Base-by-base conservation (phyloP, 23 tunicate genomes). In the Diplosoma virens region DNA sequence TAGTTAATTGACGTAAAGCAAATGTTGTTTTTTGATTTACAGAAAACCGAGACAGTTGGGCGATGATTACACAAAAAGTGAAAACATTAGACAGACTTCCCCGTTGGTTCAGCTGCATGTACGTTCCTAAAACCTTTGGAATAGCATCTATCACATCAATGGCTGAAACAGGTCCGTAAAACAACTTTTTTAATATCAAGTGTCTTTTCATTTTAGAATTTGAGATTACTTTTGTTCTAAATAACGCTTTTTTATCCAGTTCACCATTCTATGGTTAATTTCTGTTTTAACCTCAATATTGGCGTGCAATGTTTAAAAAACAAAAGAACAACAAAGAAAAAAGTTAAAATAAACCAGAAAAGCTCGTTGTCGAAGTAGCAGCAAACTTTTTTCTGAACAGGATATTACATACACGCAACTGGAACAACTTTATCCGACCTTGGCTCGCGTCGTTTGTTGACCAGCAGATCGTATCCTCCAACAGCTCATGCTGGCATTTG, bases 61-160 rank as follows among this genome's bases (percentile, higher is more conserved):
- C 91, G 26, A 80, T 92, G 83, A 22, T 92, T 14, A 92, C 97
- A 0, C 87, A 81, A 53, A 92, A 92, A 61, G 92, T 85, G 41
- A 37, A 81, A 32, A 52, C 67, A 22, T 67, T 71, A 22, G 54
- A 58, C 60, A 22, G 68, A 1, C 37, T 92, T 1, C 97, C 97
- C 0, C 14, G 41, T 18, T 92, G 97, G 97, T 78, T 92, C 25
- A 58, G 41, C 22, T 92, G 97, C 67, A 77, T 53, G 5, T 70
- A 85, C 31, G 25, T 20, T 16, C 84, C 91, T 0, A 48, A 46
- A 50, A 52, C 29, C 34, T 30, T 25, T 50, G 97, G 97, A 30
- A 34, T 36, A 1, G 92, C 85, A 1, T 54, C n/a, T 11, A 45
- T 73, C 32, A 65, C 41, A 0, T 28, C 77, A 14, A 18, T 47